phyloP scores from a whole-genome alignment of 2,888 invertebrate species.

The Eupithecia vulgata region DNA sequence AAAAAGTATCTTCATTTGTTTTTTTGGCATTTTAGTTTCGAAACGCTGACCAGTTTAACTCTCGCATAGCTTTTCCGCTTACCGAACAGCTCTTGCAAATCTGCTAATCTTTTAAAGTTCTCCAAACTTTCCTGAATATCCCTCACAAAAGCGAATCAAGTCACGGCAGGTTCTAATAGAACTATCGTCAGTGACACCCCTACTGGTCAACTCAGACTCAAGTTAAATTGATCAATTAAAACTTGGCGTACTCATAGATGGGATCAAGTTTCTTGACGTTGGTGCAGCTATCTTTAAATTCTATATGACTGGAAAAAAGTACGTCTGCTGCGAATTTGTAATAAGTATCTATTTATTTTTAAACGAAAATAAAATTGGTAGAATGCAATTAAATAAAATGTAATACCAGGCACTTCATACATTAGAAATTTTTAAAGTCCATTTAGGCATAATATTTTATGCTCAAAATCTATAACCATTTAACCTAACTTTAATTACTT shows the following conservation, averaged over 20 bases:
- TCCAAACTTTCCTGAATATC: background rate
- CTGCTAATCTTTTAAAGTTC: background rate
- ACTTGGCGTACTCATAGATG: conserved; percentile 61
- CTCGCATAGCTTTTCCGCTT: background rate
- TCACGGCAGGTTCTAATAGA: conserved; percentile 1
- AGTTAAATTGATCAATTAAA: conserved; percentile 81
- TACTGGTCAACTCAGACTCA: conserved; percentile 61
- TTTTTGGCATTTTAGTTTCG: background rate
- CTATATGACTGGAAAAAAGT: background rate
- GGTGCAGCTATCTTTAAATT: conserved; percentile 12
- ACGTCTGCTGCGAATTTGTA: background rate
- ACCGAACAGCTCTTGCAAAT: background rate
- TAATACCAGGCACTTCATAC: background rate
- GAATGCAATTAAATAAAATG: background rate
- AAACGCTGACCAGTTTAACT: background rate
- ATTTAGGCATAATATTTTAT: background rate
- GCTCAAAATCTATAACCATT: background rate
- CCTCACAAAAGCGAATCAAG: conserved; percentile 3
- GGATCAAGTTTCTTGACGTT: conserved; percentile 40
- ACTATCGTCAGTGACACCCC: conserved; percentile 48
- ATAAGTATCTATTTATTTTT: background rate
- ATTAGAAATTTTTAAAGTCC: background rate
- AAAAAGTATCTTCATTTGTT: too few relatives aligned
- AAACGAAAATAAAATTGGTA: background rate
- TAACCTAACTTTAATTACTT: background rate